Evolutionary conservation across 2,888 invertebrate genomes (phyloP).

Genomic region (Tetragonula carbonaria): DNA sequence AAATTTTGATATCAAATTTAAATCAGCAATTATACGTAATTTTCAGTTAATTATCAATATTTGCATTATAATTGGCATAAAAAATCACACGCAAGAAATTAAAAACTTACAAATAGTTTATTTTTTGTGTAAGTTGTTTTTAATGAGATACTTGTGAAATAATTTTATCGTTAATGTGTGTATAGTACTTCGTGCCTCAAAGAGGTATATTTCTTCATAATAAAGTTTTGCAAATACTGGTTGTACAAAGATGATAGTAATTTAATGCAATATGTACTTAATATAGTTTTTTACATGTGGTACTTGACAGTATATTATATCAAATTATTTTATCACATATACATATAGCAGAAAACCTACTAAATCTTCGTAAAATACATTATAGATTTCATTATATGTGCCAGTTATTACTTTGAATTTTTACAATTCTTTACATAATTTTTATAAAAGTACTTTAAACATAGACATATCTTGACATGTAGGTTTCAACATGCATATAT

Average conservation of each 20-base stretch:
- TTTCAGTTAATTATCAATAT: constrained; percentile 25
- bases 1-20: constrained; percentile 32
- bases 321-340: constrained; percentile 34
- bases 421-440: constrained; percentile 30
- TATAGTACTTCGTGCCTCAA: constrained; percentile 33
- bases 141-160: constrained; percentile 26
- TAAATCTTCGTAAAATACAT: constrained; percentile 25
- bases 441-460: constrained; percentile 33
- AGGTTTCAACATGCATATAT: constrained; percentile 24
- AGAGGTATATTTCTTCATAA: constrained; percentile 31
- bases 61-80: constrained; percentile 23
- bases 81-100: constrained; percentile 14
- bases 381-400: constrained; percentile 28
- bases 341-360: constrained; percentile 30
- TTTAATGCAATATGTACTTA: constrained; percentile 69
- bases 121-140: constrained; percentile 27
- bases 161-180: constrained; percentile 38
- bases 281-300: constrained; percentile 48
- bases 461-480: constrained; percentile 33
- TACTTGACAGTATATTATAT: constrained; percentile 32
- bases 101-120: constrained; percentile 15
- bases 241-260: constrained; percentile 69
- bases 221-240: constrained; percentile 53
- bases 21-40: constrained; percentile 12
- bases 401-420: constrained; percentile 53